These are phyloP conservation scores for Boloria selene DNA, from an alignment of 2,888 invertebrate species.

Conservation along the genomic window DNA sequence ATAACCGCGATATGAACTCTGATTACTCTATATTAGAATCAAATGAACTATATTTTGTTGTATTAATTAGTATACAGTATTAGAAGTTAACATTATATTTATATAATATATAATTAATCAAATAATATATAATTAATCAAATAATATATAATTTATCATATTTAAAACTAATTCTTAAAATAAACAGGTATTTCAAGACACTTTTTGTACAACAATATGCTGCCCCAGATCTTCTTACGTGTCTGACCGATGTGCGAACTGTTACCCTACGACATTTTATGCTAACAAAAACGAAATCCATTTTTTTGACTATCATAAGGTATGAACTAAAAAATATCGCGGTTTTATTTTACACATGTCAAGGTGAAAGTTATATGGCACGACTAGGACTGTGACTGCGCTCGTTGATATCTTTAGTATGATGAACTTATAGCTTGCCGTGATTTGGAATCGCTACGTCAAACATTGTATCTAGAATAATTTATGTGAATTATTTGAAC, in stretches of 20 bases:
- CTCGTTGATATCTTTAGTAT: conserved; percentile 72
- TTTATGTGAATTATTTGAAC: too few species aligned
- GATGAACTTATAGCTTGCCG: conserved; percentile 5
- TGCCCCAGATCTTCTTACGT: conserved; percentile 30
- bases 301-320: conserved; percentile 66
- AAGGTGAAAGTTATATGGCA: conserved; percentile 53
- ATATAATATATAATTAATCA: too few species aligned
- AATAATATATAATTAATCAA: too few species aligned
- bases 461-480: too few species aligned
- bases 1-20: too few species aligned
- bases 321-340: conserved; percentile 61
- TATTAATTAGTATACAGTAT: too few species aligned
- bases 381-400: conserved; percentile 24
- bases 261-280: conserved; percentile 57
- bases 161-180: background rate
- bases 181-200: conserved; percentile 22
- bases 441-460: background rate
- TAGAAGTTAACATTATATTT: too few species aligned
- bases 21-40: too few species aligned
- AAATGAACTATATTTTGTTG: too few species aligned
- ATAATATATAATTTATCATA: background rate
- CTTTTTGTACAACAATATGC: conserved; percentile 42
- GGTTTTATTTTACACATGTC: conserved; percentile 64
- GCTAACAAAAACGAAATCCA: conserved; percentile 30
- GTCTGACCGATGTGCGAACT: conserved; percentile 37